Evolutionary conservation across 2,113 vertebrate species (phyloP), one percentile per base, ranked within the genome.

Genomic region (Trinectes maculatus): DNA sequence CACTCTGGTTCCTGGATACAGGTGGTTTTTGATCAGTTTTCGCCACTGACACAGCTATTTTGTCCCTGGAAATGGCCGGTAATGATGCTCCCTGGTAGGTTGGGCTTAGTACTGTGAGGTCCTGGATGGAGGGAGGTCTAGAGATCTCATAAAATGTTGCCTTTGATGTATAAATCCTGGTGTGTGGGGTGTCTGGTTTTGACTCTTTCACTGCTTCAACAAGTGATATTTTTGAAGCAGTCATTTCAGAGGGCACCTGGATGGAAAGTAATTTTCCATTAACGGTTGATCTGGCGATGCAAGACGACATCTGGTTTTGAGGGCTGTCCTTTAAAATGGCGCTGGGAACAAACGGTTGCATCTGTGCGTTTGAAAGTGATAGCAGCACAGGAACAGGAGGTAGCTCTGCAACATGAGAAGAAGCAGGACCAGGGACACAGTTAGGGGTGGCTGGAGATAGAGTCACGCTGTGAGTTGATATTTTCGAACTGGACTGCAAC

Each of bases 61-160:
- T 74, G 2, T 78, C 75, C 49, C 26, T 67, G 22, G 66, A 46
- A 54, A 33, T 11, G 4, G 43, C 47, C 24, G 80, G 63, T 47
- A 61, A 21, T 18, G 59, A 63, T 52, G 64, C 62, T 54, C n/a
- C 83, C 25, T 84, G 74, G 43, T 47, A 68, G 15, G 36, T 6
- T 74, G 63, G 51, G 42, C 72, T 85, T 26, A 69, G 28, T 6
- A 13, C 28, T 21, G 76, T 71, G 0, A 83, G 56, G 21, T 92
- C 87, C 54, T 85, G 86, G 5, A 84, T 63, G 33, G 81, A 84
- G 6, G 65, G 69, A 31, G 77, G 86, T 63, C 89, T 92, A 12
- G 88, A 86, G 56, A 89, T 79, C 52, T 92, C 88, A 70, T 91
- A 89, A 77, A 92, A 89, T 13, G 80, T 88, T 53, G 86, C 83